Evolutionary conservation across 2,797 vertebrate genomes (phyloP), one percentile per base, ranked within the genome.

Genomic region (Zenarchopterus dispar): DNA sequence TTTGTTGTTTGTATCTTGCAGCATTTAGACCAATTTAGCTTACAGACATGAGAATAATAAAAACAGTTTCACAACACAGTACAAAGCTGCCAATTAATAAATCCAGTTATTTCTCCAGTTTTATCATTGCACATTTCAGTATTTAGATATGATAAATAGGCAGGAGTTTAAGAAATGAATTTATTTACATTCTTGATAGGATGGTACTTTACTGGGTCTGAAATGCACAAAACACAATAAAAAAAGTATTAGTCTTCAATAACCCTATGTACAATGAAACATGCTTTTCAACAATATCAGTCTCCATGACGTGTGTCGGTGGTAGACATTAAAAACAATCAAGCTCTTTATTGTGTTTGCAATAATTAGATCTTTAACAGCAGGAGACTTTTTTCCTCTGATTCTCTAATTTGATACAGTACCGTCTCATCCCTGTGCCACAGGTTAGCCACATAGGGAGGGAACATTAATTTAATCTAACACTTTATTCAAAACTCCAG

Each of bases 391-490:
- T 86, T 69, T 70, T 73, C 79, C 81, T 84, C 69, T 78, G 87
- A 89, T 85, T 90, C 84, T 70, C 80, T 92, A 88, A 91, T 90
- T 88, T 90, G 89, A 93, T 90, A 81, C 73, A 72, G 63, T 75
- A 76, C 66, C 58, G 17, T 84, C 82, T 87, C 86, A 78, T 88
- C 77, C 24, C 76, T 4, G 73, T 75, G 81, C 84, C 62, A 73
- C 88, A 83, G 88, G 83, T 91, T 89, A 89, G 62, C 78, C 89
- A 89, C 87, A 84, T 59, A 80, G 89, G 87, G 87, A 89, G 89
- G 78, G 85, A 87, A 77, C 88, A 89, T 88, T 93, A 82, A 90
- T 90, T 84, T 88, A 89, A 91, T 89, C 82, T 73, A 78, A 87
- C 85, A 88, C 87, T 93, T 88, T 82, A 83, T 88, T 88, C 77